Evolutionary conservation across 2,113 vertebrate species (phyloP).

Genomic region (Neodontobutis hainanensis): DNA sequence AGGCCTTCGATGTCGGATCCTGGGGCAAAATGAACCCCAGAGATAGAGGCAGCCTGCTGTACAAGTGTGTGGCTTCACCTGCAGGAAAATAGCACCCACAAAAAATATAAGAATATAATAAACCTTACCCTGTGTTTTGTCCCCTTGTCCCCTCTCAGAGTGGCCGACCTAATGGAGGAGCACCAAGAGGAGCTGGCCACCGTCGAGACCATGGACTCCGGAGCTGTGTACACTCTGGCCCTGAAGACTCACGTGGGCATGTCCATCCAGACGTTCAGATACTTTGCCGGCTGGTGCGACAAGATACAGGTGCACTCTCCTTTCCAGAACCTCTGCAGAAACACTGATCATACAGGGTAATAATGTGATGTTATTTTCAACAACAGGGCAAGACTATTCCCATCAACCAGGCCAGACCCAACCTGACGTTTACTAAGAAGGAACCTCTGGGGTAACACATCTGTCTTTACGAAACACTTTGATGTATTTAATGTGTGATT

Average conservation of each 20-base stretch:
- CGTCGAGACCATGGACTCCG: slow-evolving; percentile 82
- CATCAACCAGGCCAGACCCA: slow-evolving; percentile 85
- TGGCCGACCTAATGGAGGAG: slow-evolving; percentile 84
- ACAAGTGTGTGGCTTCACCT: slow-evolving; percentile 66
- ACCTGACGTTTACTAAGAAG: slow-evolving; percentile 81
- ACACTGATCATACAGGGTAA: background rate
- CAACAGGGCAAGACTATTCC: slow-evolving; percentile 82
- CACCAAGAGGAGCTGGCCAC: slow-evolving; percentile 85
- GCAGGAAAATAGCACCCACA: background rate
- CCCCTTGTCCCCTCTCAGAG: slow-evolving; percentile 45
- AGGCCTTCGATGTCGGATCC: slow-evolving; percentile 77
- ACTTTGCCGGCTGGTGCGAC: slow-evolving; percentile 86
- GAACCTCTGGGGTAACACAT: slow-evolving; percentile 79
- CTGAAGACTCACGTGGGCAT: slow-evolving; percentile 85
- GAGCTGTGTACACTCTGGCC: slow-evolving; percentile 84
- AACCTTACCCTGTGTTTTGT: background rate
- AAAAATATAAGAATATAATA: too few relatives aligned
- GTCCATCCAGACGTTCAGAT: slow-evolving; percentile 85
- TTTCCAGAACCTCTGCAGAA: background rate
- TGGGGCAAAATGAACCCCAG: slow-evolving; percentile 86
- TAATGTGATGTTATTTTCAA: background rate
- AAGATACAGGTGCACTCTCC: slow-evolving; percentile 78
- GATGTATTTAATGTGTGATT: background rate
- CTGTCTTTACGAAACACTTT: background rate
- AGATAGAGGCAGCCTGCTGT: slow-evolving; percentile 81